Evolutionary conservation across 2,113 vertebrate genomes (phyloP), one percentile per base, ranked within the genome.

Genomic region (Albula goreensis): DNA sequence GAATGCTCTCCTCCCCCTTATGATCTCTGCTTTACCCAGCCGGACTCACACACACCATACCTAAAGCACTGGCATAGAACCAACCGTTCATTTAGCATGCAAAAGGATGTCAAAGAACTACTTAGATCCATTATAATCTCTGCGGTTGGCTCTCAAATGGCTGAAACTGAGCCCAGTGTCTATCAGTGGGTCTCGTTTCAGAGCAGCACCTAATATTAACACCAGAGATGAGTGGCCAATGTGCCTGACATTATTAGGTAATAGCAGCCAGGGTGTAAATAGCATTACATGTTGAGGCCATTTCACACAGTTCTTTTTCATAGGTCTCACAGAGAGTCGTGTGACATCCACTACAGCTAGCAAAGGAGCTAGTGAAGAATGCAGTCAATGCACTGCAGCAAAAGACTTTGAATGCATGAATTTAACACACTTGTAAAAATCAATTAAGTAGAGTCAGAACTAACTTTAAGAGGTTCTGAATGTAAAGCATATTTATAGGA

Each of bases 251-350:
- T 79, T 50, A 49, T 60, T 86, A 84, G 85, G 88, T 87, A 86
- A 89, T 77, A 87, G 74, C 87, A 82, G 84, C 82, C 87, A 74
- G 56, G n/a, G 13, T 9, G 77, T 74, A 19, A 63, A 85, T 56
- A 57, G 22, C 63, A 82, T 79, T 60, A 83, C 79, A 80, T 80
- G 82, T 78, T 53, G 50, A 11, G 77, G 77, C 51, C 5, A 82
- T 48, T 74, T n/a, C 70, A 50, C 85, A 49, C 5, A 49, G 3
- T 15, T 50, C 84, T 49, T 15, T 50, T 82, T 49, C 81, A 50
- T 80, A 79, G 74, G 81, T 80, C 50, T 84, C 85, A 88, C n/a
- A 17, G 78, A 31, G 25, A 31, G 79, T 82, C 82, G 85, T 84
- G 70, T 80, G 79, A 80, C 74, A 10, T 77, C 79, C 49, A 50